phyloP scores from a whole-genome alignment of 2,888 invertebrate species.

The Tillus elongatus region DNA sequence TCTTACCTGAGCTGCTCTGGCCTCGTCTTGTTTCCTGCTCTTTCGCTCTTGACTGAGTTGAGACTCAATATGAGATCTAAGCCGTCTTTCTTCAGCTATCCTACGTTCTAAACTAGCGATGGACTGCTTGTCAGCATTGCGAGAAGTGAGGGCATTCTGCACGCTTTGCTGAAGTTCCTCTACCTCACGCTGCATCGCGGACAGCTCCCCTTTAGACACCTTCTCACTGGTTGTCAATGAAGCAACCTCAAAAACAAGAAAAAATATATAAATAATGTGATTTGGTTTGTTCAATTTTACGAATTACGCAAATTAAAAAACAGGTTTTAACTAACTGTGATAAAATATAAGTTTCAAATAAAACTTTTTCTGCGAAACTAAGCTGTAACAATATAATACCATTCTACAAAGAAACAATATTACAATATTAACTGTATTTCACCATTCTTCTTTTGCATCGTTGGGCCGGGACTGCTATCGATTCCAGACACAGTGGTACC shows the following conservation, averaged over 20 bases:
- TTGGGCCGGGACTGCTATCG: no score
- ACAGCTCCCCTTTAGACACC: conserved; percentile 59
- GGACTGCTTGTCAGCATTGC: conserved; percentile 70
- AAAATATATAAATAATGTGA: no score
- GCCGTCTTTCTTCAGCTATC: conserved; percentile 75
- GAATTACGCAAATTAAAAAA: no score
- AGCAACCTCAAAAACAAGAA: conserved; percentile 43
- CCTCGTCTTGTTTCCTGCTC: conserved; percentile 50
- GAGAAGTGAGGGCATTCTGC: conserved; percentile 61
- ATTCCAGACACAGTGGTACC: no score
- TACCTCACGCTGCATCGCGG: conserved; percentile 74
- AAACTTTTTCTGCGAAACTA: no score
- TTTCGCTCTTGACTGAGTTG: conserved; percentile 67
- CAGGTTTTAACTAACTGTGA: no score
- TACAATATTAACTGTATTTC: no score
- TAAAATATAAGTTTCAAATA: no score
- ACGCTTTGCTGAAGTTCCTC: conserved; percentile 78
- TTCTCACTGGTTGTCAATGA: conserved; percentile 59
- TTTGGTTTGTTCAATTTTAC: no score
- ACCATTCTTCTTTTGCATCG: no score
- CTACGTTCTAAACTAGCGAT: conserved; percentile 69
- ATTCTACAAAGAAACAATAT: no score
- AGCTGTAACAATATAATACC: no score
- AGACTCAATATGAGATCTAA: conserved; percentile 62
- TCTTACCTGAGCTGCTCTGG: conserved; percentile 37